Conservation (phyloP, 2,113 vertebrate species). For the Chaetodon trifascialis region DNA sequence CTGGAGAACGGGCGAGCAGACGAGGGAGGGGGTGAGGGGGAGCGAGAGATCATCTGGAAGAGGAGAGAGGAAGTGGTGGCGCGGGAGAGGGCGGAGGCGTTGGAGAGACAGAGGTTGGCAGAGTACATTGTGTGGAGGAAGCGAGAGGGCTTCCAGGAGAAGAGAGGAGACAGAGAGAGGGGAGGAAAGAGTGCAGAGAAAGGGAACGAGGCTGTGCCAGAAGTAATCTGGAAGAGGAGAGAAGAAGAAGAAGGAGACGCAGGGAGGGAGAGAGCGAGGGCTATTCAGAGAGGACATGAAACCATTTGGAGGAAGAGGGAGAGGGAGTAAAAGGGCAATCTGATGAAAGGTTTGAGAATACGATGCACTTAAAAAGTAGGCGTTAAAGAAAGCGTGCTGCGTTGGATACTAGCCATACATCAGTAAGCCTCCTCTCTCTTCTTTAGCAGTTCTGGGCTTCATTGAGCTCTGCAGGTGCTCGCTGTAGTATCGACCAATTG, state of each 20-base stretch:
- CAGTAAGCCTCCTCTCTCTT: conserved; percentile 64
- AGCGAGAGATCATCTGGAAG: conserved; percentile 86
- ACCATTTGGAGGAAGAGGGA: conserved; percentile 84
- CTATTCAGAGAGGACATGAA: conserved; percentile 78
- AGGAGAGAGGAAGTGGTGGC: conserved; percentile 85
- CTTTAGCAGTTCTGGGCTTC: conserved; percentile 49
- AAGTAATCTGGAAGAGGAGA: conserved; percentile 85
- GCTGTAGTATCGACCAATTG: conserved; percentile 58
- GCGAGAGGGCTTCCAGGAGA: conserved; percentile 86
- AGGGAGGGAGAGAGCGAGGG: conserved; percentile 73
- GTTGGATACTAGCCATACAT: conserved; percentile 62
- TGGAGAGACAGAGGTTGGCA: conserved; percentile 79
- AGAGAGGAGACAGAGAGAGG: conserved; percentile 74
- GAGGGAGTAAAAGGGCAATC: conserved; percentile 63
- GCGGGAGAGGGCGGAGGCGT: conserved; percentile 81
- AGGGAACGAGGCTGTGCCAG: conserved; percentile 64
- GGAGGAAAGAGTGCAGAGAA: conserved; percentile 66
- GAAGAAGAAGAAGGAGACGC: conserved; percentile 79
- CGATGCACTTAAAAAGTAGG: conserved; percentile 33
- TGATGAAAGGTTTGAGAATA: conserved; percentile 20
- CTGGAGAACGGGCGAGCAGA: conserved; percentile 87
- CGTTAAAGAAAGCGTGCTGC: conserved; percentile 45
- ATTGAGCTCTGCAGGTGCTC: conserved; percentile 63
- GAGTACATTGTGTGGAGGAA: conserved; percentile 86
- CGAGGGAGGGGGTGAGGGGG: conserved; percentile 85